phyloP scores from a whole-genome alignment of 2,113 vertebrate genomes.

The Rana temporaria region DNA sequence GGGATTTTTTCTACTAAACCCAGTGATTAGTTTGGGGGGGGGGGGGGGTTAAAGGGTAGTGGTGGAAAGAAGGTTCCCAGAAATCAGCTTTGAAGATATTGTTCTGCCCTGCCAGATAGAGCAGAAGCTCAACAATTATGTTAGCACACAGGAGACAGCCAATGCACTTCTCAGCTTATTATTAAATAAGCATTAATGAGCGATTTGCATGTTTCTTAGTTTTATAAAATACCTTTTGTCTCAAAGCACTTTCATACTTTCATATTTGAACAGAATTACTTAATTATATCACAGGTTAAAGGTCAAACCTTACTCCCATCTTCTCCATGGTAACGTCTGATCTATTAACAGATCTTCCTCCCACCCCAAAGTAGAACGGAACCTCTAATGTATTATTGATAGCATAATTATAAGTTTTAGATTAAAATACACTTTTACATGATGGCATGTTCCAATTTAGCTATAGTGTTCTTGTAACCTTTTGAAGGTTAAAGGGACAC shows the following conservation, averaged over 20 bases:
- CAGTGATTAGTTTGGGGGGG: too few relatives aligned
- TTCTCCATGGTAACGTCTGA: background rate
- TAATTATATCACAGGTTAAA: background rate
- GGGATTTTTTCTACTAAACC: too few relatives aligned
- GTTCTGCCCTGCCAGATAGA: too few relatives aligned
- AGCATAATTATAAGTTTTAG: slow-evolving; percentile 10
- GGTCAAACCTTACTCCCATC: background rate
- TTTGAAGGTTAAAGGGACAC: slow-evolving; percentile 49
- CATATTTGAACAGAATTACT: background rate
- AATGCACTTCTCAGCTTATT: too few relatives aligned
- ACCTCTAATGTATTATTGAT: slow-evolving; percentile 24
- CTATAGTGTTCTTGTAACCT: slow-evolving; percentile 29
- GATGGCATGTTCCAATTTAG: slow-evolving; percentile 2
- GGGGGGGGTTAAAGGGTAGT: too few relatives aligned
- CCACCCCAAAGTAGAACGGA: background rate
- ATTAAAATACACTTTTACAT: slow-evolving; percentile 16
- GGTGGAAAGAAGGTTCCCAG: too few relatives aligned
- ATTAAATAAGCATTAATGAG: background rate
- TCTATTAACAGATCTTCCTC: background rate
- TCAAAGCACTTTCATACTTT: background rate
- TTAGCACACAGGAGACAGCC: too few relatives aligned
- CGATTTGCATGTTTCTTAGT: background rate
- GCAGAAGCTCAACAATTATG: too few relatives aligned
- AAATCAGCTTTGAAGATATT: too few relatives aligned
- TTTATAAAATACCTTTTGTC: background rate